phyloP scores from a whole-genome alignment of 2,888 invertebrate genomes.

The Drepana falcataria region DNA sequence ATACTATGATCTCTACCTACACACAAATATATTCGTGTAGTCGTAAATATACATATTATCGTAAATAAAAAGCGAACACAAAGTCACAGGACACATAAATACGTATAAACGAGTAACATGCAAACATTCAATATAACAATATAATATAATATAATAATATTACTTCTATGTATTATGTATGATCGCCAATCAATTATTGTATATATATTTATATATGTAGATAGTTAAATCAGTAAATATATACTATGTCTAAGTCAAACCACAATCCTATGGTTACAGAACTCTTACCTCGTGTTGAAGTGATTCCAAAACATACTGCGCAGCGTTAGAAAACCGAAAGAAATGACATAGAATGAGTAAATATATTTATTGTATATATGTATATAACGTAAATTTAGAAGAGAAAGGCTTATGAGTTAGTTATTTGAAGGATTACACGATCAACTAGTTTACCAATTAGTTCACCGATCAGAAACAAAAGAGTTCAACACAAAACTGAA shows the following conservation, averaged over 20 bases:
- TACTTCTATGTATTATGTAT: constrained; percentile 14
- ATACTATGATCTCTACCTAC: constrained; percentile 18
- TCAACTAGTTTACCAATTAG: constrained; percentile 25
- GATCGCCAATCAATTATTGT: constrained; percentile 28
- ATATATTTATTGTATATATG: constrained; percentile 51
- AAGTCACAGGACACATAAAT: constrained; percentile 80
- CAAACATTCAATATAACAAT: constrained; percentile 21
- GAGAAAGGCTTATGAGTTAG: constrained; percentile 24
- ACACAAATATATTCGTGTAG: constrained; percentile 21
- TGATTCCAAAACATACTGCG: constrained; percentile 99
- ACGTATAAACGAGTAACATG: constrained; percentile 49
- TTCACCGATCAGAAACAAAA: too few species aligned
- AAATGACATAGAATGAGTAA: constrained; percentile 79
- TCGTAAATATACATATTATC: constrained; percentile 26
- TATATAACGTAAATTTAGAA: constrained; percentile 62
- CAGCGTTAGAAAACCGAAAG: constrained; percentile 87
- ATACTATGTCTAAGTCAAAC: constrained; percentile 17
- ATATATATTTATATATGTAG: constrained; percentile 11
- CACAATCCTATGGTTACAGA: constrained; percentile 50
- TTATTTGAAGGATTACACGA: background rate
- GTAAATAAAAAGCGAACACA: constrained; percentile 79
- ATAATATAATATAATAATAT: constrained; percentile 14
- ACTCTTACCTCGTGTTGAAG: constrained; percentile 98
- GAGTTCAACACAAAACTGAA: too few species aligned
- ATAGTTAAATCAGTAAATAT: too few species aligned